Evolutionary conservation across 2,888 invertebrate species (phyloP).

Genomic region (Eristalis pertinax): DNA sequence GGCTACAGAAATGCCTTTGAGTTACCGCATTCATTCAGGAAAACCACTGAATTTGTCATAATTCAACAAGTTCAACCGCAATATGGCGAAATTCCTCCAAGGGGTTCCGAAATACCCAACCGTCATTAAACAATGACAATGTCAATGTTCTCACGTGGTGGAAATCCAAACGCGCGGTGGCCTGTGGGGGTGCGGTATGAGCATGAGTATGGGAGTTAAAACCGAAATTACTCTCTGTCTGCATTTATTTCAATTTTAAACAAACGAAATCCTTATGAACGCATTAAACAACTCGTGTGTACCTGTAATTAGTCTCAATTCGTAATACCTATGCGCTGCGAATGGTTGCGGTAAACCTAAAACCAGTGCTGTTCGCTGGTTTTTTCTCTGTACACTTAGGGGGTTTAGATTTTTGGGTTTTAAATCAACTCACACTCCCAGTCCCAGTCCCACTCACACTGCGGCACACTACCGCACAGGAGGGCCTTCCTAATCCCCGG

Average conservation of each 20-base stretch:
- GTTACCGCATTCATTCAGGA: background rate
- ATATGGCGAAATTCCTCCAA: constrained; percentile 5
- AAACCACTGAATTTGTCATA: constrained; percentile 29
- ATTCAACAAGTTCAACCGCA: constrained; percentile 12
- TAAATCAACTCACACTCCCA: background rate
- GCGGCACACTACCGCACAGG: background rate
- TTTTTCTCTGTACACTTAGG: background rate
- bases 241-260: constrained; percentile 5
- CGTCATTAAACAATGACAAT: constrained; percentile 30
- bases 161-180: background rate
- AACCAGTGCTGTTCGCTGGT: background rate
- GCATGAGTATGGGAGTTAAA: background rate
- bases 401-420: background rate
- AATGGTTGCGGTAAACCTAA: constrained; percentile 1
- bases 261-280: background rate
- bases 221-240: constrained; percentile 14
- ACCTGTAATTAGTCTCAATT: constrained; percentile 26
- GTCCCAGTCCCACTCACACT: background rate
- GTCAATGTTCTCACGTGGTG: constrained; percentile 25
- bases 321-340: background rate
- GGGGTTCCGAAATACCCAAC: constrained; percentile 21
- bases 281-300: constrained; percentile 10
- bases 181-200: too few relatives aligned
- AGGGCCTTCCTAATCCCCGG: background rate
- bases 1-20: background rate